A percentile compares a stretch with the other conserved stretches of the same genome.
These are phyloP conservation scores for Gymnoscelis rufifasciata DNA, from an alignment of 2,888 invertebrate species.

Conservation along the genomic window DNA sequence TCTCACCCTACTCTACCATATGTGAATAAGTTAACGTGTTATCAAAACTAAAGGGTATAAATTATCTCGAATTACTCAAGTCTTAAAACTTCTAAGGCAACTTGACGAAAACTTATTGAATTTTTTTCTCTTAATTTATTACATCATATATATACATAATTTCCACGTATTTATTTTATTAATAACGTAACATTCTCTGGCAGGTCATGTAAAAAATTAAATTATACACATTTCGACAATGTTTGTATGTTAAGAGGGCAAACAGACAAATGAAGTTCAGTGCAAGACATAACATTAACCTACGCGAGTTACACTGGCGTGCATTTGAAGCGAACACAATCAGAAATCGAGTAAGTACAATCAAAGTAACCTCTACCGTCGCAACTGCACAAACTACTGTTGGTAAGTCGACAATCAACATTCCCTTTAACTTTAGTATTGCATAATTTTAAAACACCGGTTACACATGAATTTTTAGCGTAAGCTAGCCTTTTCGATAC, in stretches of 20 bases:
- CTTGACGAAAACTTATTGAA: conserved; percentile 75
- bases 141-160: conserved; percentile 78
- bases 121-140: conserved; percentile 76
- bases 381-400: conserved; percentile 45
- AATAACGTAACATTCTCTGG: conserved; percentile 68
- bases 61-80: conserved; percentile 50
- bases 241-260: conserved; percentile 31
- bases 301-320: conserved; percentile 42
- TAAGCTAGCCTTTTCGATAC: conserved; percentile 29
- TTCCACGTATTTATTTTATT: conserved; percentile 69
- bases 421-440: conserved; percentile 32
- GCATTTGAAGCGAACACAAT: conserved; percentile 32
- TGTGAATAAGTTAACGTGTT: conserved; percentile 33
- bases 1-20: conserved; percentile 21
- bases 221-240: conserved; percentile 30
- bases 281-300: conserved; percentile 43
- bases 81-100: conserved; percentile 73
- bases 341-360: not conserved
- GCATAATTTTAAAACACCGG: conserved; percentile 41
- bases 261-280: conserved; percentile 54
- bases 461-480: conserved; percentile 33
- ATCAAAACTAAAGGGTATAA: conserved; percentile 47
- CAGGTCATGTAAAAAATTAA: conserved; percentile 57
- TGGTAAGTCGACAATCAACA: conserved; percentile 69
- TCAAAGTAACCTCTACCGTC: conserved; percentile 18